Base-by-base conservation (phyloP, 2,888 invertebrate species). In the Limnephilus auricula region DNA sequence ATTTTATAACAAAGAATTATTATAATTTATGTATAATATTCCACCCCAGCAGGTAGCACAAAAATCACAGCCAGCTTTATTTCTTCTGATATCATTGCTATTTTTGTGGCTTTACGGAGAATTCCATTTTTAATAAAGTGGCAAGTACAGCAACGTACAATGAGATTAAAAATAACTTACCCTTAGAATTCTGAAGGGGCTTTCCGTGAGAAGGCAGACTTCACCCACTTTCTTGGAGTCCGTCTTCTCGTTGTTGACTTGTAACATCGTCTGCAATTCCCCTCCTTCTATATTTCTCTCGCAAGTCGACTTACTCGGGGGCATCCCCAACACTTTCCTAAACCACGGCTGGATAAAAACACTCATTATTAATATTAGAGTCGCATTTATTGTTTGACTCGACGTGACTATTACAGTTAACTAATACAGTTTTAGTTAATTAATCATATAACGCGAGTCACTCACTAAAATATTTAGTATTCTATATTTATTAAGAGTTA, bases 171-270 rank as follows among this genome's bases (percentile, higher is more conserved):
- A 9, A 4, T 34, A 30, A 85, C 97, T 96, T 95, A 97, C 98
- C 96, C 97, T 96, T 25, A 97, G 94, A 93, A 98, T 97, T 93
- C 97, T 95, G 94, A 96, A 97, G 0, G 98, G 98, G 93, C 97
- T 98, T 94, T 98, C 98, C 79, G 97, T 96, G 93, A 98, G 96
- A 25, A 97, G 95, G 94, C 98, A 98, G 9, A 98, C 97, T 89
- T 97, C 97, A 5, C 96, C 96, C 83, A 94, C 94, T 32, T 94
- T 93, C 30, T 90, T 92, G 18, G 86, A 65, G 45, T 91, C 90
- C 30, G 91, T 89, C 0, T 94, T 95, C 25, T 32, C 90, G 25
- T 80, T 82, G 31, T 9, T 90, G 6, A 45, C 90, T 0, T 96
- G 95, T 93, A 97, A 94, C 96, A 97, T 97, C 79, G 95, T 95